Evolutionary conservation across 2,888 invertebrate genomes (phyloP).

Genomic region (Sipunculus nudus): DNA sequence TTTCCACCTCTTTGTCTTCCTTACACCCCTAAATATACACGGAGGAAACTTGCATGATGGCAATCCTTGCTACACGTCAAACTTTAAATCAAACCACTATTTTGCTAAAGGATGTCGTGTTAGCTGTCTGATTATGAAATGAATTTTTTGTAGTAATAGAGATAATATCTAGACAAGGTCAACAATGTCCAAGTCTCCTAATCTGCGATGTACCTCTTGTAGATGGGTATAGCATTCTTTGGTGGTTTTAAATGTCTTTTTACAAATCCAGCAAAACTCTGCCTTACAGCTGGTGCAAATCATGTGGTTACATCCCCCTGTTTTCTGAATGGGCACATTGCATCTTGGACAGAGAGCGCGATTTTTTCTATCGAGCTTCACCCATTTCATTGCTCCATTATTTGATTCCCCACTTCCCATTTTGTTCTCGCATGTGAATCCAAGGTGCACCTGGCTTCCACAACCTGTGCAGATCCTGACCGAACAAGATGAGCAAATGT

Average conservation of each 20-base stretch:
- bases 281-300: conserved; percentile 45
- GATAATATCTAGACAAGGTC: too few species aligned
- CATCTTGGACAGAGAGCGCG: conserved; percentile 55
- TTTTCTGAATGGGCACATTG: conserved; percentile 48
- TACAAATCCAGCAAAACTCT: conserved; percentile 57
- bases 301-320: conserved; percentile 56
- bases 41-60: too few species aligned
- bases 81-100: too few species aligned
- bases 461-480: conserved; percentile 49
- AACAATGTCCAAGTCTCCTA: too few species aligned
- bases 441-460: conserved; percentile 49
- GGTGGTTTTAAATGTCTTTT: conserved; percentile 31
- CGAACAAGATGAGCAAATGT: conserved; percentile 44
- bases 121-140: too few species aligned
- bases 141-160: too few species aligned
- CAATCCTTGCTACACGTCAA: too few species aligned
- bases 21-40: too few species aligned
- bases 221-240: conserved; percentile 48
- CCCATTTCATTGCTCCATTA: too few species aligned
- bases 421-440: conserved; percentile 47
- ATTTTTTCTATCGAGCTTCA: conserved; percentile 38
- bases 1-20: too few species aligned
- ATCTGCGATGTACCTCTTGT: too few species aligned
- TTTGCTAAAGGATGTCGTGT: too few species aligned
- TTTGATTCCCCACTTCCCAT: conserved; percentile 32